phyloP scores from a whole-genome alignment of 2,113 vertebrate species.

The Oncorhynchus keta region DNA sequence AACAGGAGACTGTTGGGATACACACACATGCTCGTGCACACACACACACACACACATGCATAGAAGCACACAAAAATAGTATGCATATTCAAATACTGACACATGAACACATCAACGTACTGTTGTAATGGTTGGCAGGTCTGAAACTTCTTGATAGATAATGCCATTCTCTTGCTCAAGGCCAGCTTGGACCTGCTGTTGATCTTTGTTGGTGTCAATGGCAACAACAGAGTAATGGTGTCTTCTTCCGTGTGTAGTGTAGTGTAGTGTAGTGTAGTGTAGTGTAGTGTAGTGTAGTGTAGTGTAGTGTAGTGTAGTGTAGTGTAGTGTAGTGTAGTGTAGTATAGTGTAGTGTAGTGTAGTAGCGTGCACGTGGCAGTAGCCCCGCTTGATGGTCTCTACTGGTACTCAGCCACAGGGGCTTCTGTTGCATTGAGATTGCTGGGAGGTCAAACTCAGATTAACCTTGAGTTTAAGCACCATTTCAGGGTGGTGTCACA shows the following conservation, averaged over 20 bases:
- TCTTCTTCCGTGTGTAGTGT: not conserved
- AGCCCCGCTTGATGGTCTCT: not conserved
- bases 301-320: too few relatives aligned
- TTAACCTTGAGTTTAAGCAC: not conserved
- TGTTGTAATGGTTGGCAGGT: not conserved
- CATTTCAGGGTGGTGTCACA: not conserved
- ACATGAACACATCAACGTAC: not conserved
- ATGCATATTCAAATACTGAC: not conserved
- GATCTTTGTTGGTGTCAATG: not conserved
- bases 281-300: too few relatives aligned
- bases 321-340: too few relatives aligned
- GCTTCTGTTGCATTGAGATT: not conserved
- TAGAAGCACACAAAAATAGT: not conserved
- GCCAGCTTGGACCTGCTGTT: not conserved
- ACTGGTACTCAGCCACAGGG: not conserved
- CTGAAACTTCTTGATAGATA: not conserved
- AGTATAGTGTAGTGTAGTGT: too few relatives aligned
- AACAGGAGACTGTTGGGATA: not conserved
- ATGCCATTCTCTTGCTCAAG: not conserved
- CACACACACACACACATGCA: not conserved
- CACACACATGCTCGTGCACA: not conserved
- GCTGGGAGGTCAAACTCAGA: not conserved
- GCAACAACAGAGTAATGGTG: not conserved
- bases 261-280: not conserved
- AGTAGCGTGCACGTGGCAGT: not conserved